Evolutionary conservation across 2,888 invertebrate genomes (phyloP).

Genomic region (Campaea margaritaria): DNA sequence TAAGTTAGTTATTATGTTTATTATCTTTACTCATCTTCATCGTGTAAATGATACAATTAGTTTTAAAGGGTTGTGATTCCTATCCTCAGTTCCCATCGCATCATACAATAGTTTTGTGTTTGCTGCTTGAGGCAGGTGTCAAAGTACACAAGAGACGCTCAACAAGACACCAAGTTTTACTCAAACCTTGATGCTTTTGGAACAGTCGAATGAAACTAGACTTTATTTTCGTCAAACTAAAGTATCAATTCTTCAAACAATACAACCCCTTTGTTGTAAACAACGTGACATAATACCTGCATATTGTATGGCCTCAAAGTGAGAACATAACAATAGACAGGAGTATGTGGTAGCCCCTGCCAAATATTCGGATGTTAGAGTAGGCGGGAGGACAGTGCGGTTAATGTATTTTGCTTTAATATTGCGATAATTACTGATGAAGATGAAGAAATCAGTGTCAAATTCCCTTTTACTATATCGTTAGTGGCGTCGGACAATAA

Average conservation of each 20-base stretch:
- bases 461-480: not conserved
- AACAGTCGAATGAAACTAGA: slow-evolving; percentile 1
- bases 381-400: slow-evolving; percentile 45
- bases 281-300: slow-evolving; percentile 41
- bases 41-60: too few relatives aligned
- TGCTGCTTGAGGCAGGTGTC: slow-evolving; percentile 6
- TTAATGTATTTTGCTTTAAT: slow-evolving; percentile 43
- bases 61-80: too few relatives aligned
- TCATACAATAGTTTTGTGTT: not conserved
- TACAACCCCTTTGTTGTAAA: slow-evolving; percentile 35
- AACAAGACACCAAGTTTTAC: slow-evolving; percentile 1
- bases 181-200: not conserved
- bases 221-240: slow-evolving; percentile 13
- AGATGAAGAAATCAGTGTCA: slow-evolving; percentile 24
- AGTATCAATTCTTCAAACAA: slow-evolving; percentile 17
- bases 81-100: not conserved
- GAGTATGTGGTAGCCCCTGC: slow-evolving; percentile 49
- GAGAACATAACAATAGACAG: slow-evolving; percentile 48
- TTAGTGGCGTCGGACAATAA: not conserved
- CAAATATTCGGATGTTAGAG: slow-evolving; percentile 51
- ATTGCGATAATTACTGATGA: slow-evolving; percentile 36
- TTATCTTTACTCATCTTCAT: not conserved
- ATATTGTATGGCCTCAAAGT: slow-evolving; percentile 38
- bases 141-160: slow-evolving; percentile 9
- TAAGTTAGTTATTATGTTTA: not conserved